A percentile compares a stretch with the other conserved stretches of the same genome.
Evolutionary conservation across 2,113 vertebrate genomes (phyloP).

Genomic region (Cephalopterus ornatus): DNA sequence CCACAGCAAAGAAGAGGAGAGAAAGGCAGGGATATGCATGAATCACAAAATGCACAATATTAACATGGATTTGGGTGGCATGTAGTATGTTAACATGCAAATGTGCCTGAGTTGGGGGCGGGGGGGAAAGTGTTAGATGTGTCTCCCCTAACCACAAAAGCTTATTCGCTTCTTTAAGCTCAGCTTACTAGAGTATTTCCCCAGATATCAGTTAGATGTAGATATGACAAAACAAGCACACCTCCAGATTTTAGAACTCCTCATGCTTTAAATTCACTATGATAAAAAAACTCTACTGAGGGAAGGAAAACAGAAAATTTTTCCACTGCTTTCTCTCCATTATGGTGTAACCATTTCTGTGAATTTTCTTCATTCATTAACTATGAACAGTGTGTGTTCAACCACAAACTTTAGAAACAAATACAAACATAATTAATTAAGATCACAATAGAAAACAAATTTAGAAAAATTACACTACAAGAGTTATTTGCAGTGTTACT

Average conservation of each 20-base stretch:
- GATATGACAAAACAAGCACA: conserved; percentile 43
- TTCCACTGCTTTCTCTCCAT: neutral
- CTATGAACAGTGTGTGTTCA: neutral
- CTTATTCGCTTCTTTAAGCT: neutral
- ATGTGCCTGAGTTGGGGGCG: neutral
- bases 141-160: neutral
- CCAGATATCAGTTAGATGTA: neutral
- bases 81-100: neutral
- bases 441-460: neutral
- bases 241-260: neutral
- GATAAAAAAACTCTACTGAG: neutral
- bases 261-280: neutral
- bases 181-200: neutral
- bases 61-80: conserved; percentile 9
- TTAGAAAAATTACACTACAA: neutral
- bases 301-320: neutral
- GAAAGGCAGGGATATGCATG: neutral
- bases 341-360: neutral
- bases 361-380: neutral
- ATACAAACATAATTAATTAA: neutral
- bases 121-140: neutral
- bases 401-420: neutral
- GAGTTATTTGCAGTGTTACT: neutral
- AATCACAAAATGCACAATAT: conserved; percentile 33
- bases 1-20: neutral